Percentiles rank a stretch among this genome's conserved stretches.
Evolutionary conservation across 2,797 vertebrate species (phyloP).

Genomic region (Anabas testudineus): DNA sequence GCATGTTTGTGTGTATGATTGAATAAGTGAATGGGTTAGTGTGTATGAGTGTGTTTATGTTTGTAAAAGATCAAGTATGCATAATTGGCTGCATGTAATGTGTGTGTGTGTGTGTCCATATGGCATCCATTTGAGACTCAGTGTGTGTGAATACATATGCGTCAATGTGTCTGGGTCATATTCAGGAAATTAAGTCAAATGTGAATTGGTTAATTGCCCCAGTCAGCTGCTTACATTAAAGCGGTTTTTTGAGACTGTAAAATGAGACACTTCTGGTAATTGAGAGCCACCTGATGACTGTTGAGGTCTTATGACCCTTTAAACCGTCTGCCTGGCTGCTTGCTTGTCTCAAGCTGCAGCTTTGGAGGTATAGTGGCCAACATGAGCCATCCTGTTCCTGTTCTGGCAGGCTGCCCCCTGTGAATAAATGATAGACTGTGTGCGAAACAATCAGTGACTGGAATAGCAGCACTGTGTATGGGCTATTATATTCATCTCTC

Average conservation of each 20-base stretch:
- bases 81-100: conserved; percentile 22
- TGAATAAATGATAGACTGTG: conserved; percentile 78
- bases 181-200: conserved; percentile 36
- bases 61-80: conserved; percentile 38
- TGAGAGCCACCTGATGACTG: conserved; percentile 23
- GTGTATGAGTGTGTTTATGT: conserved; percentile 35
- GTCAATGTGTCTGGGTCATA: conserved; percentile 24
- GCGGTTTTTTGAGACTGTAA: conserved; percentile 19
- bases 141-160: conserved; percentile 1
- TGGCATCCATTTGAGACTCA: conserved; percentile 10
- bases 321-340: conserved; percentile 15
- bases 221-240: conserved; percentile 16
- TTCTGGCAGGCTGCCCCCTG: conserved; percentile 68
- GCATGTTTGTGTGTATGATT: conserved; percentile 16
- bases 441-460: conserved; percentile 55
- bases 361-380: conserved; percentile 56
- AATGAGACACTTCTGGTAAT: conserved; percentile 27
- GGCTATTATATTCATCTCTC: conserved; percentile 42
- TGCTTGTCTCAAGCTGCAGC: conserved; percentile 51
- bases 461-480: conserved; percentile 48
- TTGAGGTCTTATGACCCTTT: conserved; percentile 35
- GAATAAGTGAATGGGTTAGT: conserved; percentile 9
- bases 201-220: conserved; percentile 9
- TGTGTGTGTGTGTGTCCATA: conserved; percentile 23
- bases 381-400: conserved; percentile 61